These are phyloP conservation scores for Pempheris klunzingeri DNA, from an alignment of 2,797 vertebrate species.

Conservation along the genomic window DNA sequence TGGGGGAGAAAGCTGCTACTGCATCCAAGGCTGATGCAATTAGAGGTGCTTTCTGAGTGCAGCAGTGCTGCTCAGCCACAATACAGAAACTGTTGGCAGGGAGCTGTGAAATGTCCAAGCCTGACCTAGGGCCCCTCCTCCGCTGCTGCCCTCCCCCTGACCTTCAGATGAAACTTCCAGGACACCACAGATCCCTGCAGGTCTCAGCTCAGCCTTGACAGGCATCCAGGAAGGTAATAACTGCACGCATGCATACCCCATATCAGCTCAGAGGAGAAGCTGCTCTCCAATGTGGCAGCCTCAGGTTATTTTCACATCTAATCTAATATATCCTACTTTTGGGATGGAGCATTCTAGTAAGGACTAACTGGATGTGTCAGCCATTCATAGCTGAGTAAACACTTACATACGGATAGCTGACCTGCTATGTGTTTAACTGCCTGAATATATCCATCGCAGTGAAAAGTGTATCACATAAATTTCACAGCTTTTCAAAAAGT, in stretches of 20 bases:
- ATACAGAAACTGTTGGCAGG: conserved; percentile 56
- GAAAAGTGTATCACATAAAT: background rate
- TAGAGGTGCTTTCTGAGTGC: conserved; percentile 46
- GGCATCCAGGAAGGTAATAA: conserved; percentile 60
- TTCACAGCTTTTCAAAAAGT: conserved; percentile 4
- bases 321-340: conserved; percentile 32
- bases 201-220: conserved; percentile 52
- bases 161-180: conserved; percentile 48
- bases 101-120: conserved; percentile 55
- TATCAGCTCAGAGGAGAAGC: conserved; percentile 42
- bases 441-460: conserved; percentile 4
- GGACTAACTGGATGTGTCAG: conserved; percentile 28
- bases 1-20: conserved; percentile 42
- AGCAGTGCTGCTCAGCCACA: conserved; percentile 35
- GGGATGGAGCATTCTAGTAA: background rate
- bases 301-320: conserved; percentile 31
- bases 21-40: conserved; percentile 57
- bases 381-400: conserved; percentile 33
- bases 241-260: conserved; percentile 63
- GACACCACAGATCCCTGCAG: conserved; percentile 36
- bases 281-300: conserved; percentile 21
- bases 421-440: conserved; percentile 11
- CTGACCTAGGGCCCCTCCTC: conserved; percentile 52
- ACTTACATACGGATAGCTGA: conserved; percentile 12
- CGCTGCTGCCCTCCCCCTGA: conserved; percentile 56